A percentile compares a stretch with the other conserved stretches of the same genome.
Evolutionary conservation across 2,797 vertebrate species (phyloP).

Genomic region (Aeoliscus strigatus): DNA sequence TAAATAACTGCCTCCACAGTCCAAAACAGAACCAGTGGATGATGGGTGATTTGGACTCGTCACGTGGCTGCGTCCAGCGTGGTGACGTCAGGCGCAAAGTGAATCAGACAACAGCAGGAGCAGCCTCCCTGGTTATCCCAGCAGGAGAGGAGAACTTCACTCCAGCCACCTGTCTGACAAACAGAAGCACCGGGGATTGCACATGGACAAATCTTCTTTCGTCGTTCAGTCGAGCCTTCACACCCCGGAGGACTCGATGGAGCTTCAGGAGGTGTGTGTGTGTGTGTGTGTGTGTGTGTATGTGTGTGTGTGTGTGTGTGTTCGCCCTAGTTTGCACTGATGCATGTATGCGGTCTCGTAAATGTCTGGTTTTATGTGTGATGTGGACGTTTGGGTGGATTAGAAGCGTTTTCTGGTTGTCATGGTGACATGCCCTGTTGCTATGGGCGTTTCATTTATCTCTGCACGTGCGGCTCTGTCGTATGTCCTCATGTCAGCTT

Average conservation of each 20-base stretch:
- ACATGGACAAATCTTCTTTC: constrained; percentile 22
- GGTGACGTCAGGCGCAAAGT: constrained; percentile 60
- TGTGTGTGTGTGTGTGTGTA: too few species aligned
- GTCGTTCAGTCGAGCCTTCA: constrained; percentile 11
- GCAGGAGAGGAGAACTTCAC: background rate
- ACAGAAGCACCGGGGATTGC: background rate
- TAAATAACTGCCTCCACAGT: too few species aligned
- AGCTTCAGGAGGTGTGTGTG: constrained; percentile 48
- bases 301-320: too few species aligned
- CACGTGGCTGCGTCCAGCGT: constrained; percentile 5
- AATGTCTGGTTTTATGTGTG: background rate
- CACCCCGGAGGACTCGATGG: constrained; percentile 14
- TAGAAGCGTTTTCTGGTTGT: constrained; percentile 42
- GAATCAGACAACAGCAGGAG: constrained; percentile 23
- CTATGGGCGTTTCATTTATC: constrained; percentile 30
- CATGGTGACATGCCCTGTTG: constrained; percentile 34
- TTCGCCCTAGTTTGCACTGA: too few species aligned
- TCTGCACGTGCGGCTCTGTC: constrained; percentile 17
- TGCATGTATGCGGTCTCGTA: background rate
- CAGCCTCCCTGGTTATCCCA: constrained; percentile 5
- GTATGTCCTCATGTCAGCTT: too few species aligned
- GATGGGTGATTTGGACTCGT: too few species aligned
- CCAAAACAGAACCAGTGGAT: too few species aligned
- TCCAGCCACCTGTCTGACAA: constrained; percentile 20
- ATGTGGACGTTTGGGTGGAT: background rate